Evolutionary conservation across 1,140 invertebrate genomes (phyloP), one percentile per base, ranked within the genome.

Genomic region (Anastrepha ludens): DNA sequence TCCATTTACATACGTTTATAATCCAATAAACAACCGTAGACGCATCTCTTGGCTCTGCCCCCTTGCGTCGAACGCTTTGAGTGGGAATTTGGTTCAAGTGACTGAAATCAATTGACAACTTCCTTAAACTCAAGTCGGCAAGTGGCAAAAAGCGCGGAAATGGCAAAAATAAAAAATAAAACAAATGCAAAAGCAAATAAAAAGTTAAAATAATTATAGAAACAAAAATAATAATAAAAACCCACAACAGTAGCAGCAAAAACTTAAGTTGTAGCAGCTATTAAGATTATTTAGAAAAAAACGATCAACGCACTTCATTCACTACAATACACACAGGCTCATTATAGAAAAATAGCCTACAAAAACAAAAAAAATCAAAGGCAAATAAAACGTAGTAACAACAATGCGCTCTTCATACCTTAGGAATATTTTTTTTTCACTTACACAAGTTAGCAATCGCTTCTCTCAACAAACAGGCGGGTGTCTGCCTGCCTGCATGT

Each of bases 21-120:
- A 3, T 62, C 15, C 15, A n/a, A 13, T 17, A 62, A n/a, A 62
- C 8, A 62, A 17, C 60, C 67, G 5, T 41, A 44, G 13, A 44
- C 15, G 41, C 67, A 74, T 44, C 41, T 41, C 13, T 47, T 74
- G 41, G 13, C 41, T 15, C 41, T 74, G 7, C 4, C n/a, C 20
- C 3, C 50, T 74, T 58, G 44, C 2, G 74, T 13, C 47, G 20
- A 81, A n/a, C 74, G 13, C n/a, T 81, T 55, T 81, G 74, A 81
- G 74, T 81, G 47, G n/a, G n/a, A 81, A 81, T 81, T 15, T 58
- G 74, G 74, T 39, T 81, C 47, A 81, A 81, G 44, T 41, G n/a
- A 17, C n/a, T 20, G n/a, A 81, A 81, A 55, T 58, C 50, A 81
- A 81, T 81, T 81, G 74, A 81, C 74, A 81, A 81, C 74, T 81